Conservation (phyloP, 2,113 vertebrate species). For the Corythornis cristatus region DNA sequence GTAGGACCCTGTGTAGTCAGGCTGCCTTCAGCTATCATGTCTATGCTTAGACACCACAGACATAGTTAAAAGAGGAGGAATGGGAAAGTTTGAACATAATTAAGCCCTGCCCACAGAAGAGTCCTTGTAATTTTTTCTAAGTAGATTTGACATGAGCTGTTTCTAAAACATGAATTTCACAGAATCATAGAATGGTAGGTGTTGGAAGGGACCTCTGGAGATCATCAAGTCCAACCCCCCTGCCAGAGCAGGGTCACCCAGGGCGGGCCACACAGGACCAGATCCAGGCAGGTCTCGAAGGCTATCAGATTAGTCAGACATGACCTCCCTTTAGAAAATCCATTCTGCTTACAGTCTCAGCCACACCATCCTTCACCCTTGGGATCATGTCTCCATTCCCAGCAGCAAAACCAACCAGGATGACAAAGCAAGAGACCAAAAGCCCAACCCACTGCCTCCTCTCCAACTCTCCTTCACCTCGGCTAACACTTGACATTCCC, state of each 20-base stretch:
- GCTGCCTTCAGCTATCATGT: neutral
- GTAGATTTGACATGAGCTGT: neutral
- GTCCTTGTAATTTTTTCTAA: neutral
- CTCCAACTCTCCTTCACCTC: constrained; percentile 20
- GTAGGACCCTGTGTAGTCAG: neutral
- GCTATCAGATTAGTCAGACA: too few species aligned
- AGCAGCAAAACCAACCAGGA: neutral
- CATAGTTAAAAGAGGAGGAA: neutral
- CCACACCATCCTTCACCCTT: neutral
- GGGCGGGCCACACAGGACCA: too few species aligned
- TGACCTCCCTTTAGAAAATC: too few species aligned
- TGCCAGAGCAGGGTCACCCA: too few species aligned
- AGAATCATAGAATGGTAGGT: too few species aligned
- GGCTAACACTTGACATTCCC: constrained; percentile 1
- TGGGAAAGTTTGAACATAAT: neutral
- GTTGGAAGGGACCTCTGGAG: too few species aligned
- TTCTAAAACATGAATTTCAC: neutral
- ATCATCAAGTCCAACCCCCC: too few species aligned
- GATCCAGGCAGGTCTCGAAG: too few species aligned
- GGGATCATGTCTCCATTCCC: accelerated
- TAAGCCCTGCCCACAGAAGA: neutral
- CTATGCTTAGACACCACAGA: neutral
- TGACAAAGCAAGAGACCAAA: neutral
- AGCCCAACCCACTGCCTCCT: neutral
- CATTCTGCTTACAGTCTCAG: neutral